phyloP scores from a whole-genome alignment of 1,140 invertebrate species.

The Aphelinus atriplicis region DNA sequence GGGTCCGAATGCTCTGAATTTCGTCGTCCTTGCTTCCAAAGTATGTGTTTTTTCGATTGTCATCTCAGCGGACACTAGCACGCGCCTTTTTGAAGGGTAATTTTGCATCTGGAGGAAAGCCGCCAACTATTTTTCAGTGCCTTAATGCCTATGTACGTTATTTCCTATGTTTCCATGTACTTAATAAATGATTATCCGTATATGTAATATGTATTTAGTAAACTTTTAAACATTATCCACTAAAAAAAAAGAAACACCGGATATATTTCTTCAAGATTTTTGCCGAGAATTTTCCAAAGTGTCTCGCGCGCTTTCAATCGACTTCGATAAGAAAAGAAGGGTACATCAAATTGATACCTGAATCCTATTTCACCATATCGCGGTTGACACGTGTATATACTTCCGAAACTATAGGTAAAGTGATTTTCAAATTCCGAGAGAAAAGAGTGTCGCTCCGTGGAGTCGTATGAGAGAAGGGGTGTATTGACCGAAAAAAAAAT shows the following conservation, averaged over 20 bases:
- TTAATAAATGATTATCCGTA: conserved; percentile 64
- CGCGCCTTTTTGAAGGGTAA: conserved; percentile 35
- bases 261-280: conserved; percentile 45
- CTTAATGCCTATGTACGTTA: conserved; percentile 63
- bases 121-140: conserved; percentile 53
- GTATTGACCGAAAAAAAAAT: too few relatives aligned
- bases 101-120: conserved; percentile 57
- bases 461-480: background rate
- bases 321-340: conserved; percentile 31
- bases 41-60: conserved; percentile 2
- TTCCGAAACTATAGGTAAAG: conserved; percentile 27
- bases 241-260: conserved; percentile 60
- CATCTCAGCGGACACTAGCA: conserved; percentile 22
- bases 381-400: background rate
- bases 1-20: conserved; percentile 26
- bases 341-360: conserved; percentile 24
- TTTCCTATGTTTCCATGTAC: conserved; percentile 61
- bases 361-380: conserved; percentile 26
- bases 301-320: conserved; percentile 27
- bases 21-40: conserved; percentile 11
- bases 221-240: conserved; percentile 64
- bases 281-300: conserved; percentile 42
- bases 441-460: conserved; percentile 32
- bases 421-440: conserved; percentile 37
- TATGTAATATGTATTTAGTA: conserved; percentile 63